Conservation (phyloP, 2,113 vertebrate species). For the Melanocharis versteri region DNA sequence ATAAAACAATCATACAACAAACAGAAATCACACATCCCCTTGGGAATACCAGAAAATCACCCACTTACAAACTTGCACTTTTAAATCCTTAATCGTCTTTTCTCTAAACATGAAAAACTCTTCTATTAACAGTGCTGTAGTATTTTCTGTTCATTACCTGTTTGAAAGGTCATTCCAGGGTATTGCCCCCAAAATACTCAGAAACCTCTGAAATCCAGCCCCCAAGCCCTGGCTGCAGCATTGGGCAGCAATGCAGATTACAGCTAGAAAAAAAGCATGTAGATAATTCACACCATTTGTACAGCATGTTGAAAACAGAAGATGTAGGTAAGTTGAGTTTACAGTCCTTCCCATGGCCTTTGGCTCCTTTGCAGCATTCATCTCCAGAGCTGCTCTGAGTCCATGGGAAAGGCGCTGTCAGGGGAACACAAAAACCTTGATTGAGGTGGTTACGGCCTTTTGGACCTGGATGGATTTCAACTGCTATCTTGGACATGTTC, state of each 20-base stretch:
- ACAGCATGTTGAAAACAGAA: not conserved
- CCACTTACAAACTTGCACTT: not conserved
- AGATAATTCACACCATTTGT: not conserved
- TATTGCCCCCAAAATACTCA: not conserved
- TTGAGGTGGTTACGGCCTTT: not conserved
- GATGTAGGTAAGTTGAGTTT: not conserved
- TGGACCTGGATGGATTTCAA: not conserved
- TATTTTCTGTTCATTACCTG: not conserved
- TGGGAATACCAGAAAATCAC: not conserved
- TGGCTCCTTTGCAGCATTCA: not conserved
- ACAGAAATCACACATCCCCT: not conserved
- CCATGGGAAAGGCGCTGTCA: not conserved
- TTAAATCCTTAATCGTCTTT: not conserved
- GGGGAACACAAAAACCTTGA: not conserved
- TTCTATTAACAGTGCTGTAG: not conserved
- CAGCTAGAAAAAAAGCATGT: not conserved
- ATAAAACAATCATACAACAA: constrained; percentile 17
- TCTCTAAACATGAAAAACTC: not conserved
- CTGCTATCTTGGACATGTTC: not conserved
- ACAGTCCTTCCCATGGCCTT: not conserved
- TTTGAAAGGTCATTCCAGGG: not conserved
- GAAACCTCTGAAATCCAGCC: not conserved
- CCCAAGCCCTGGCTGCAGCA: fast-evolving
- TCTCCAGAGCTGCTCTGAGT: not conserved
- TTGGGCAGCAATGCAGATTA: not conserved